Evolutionary conservation across 2,888 invertebrate genomes (phyloP), one percentile per base, ranked within the genome.

Genomic region (Ophion obscuratus): DNA sequence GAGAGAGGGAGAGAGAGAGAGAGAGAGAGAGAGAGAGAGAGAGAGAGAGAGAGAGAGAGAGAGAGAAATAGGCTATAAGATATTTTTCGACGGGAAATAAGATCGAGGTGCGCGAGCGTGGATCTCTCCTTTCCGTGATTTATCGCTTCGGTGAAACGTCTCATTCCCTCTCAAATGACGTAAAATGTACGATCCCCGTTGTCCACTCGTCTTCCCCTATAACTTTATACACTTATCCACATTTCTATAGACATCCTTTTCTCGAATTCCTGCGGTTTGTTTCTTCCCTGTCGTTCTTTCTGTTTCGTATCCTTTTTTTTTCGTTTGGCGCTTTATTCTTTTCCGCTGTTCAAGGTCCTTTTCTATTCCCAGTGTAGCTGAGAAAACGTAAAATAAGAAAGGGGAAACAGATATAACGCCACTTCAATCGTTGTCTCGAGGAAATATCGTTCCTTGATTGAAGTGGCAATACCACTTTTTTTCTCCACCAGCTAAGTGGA

Each of bases 81-180:
- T 81, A 78, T 78, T 81, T 85, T 74, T 78, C 74, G 85, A 81
- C 64, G 68, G 68, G 61, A 68, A 78, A 85, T 81, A 68, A 77
- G 74, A 85, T 81, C 81, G 81, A 74, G 81, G 81, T 59, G 79
- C 76, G 70, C 75, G 44, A 77, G 62, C 77, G 59, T 40, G 27
- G 36, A 68, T 74, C 78, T 70, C 59, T 75, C 62, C 24, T 82
- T 64, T 77, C 61, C 68, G 81, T 85, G 78, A 85, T 85, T 82
- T 85, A 85, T 85, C 81, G 75, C 81, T 70, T 82, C 64, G 78
- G 36, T 81, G 74, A 82, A 82, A 82, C 75, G 75, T 82, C 85
- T 85, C 68, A 82, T 70, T 85, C 78, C 70, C 70, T 79, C 74
- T 79, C 61, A 59, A 67, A 70, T 75, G 70, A 82, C 78, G 78